Base-by-base conservation (phyloP, 2,113 vertebrate genomes). In the Salvelinus namaycush region DNA sequence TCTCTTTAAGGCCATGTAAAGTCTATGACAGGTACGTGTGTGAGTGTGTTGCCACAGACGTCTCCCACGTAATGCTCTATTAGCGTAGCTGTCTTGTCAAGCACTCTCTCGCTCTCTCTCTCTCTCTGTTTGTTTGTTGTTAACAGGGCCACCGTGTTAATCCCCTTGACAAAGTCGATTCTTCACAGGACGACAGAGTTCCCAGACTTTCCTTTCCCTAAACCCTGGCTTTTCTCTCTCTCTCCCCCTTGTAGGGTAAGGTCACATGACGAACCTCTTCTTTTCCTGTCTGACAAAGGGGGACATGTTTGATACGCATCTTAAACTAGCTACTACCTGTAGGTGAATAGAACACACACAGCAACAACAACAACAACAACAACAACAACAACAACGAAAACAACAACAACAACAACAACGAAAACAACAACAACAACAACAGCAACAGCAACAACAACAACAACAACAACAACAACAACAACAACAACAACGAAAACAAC, bases 121-220 rank as follows among this genome's bases (percentile, higher is more conserved):
- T 57, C 54, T 57, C 18, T 12, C 54, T 24, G 9, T 71, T 3
- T 27, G 24, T 14, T 27, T 71, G n/a, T 49, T 51, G 69, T 71
- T 71, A 74, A 76, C 68, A 81, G 79, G 68, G 72, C 39, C 73
- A 31, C 78, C 80, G 66, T 78, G 68, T 73, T 80, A 85, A 85
- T 85, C 72, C 70, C 60, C 49, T 57, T 83, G 62, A 81, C 76
- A 39, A 69, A 74, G 73, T 76, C 74, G 22, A 75, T 78, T 73
- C 34, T 49, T 66, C 29, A 77, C 60, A 44, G 65, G 51, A n/a
- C n/a, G 16, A n/a, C 57, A 60, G 57, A 60, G 20, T 60, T 60
- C 57, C 20, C 48, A 49, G 48, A 49, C 16, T 59, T 68, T 77
- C 60, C 74, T 39, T 59, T 27, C 31, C 5, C 31, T 1, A 34